A percentile compares a stretch with the other conserved stretches of the same genome.
Evolutionary conservation across 2,888 invertebrate species (phyloP).

Genomic region (Eristalinus aeneus): DNA sequence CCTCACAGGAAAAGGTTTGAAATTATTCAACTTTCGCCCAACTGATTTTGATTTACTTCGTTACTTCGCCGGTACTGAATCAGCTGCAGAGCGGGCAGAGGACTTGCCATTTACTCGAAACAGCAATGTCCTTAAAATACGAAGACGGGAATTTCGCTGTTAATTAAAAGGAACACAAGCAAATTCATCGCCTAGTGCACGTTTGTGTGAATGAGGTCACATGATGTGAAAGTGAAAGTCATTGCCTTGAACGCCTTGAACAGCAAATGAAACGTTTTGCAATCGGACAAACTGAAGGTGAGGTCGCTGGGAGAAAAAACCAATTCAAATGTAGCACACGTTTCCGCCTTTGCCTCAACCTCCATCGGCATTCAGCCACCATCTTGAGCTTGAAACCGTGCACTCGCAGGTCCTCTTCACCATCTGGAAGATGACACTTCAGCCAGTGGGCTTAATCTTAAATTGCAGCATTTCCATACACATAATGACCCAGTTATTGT

Average conservation of each 20-base stretch:
- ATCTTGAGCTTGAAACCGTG: not conserved
- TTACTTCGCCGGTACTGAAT: too few species aligned
- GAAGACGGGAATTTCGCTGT: too few species aligned
- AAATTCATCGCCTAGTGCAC: too few species aligned
- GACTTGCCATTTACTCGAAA: too few species aligned
- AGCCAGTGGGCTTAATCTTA: constrained; percentile 59
- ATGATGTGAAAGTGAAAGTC: constrained; percentile 60
- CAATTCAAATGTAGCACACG: constrained; percentile 26
- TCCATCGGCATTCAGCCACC: not conserved
- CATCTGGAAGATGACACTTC: not conserved
- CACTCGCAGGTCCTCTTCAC: not conserved
- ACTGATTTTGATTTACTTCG: too few species aligned
- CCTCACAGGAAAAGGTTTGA: too few species aligned
- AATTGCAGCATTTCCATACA: constrained; percentile 67
- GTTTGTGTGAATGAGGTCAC: not conserved
- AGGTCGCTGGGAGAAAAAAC: too few species aligned
- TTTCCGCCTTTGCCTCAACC: constrained; percentile 1
- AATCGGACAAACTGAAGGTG: too few species aligned
- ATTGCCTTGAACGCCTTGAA: constrained; percentile 45
- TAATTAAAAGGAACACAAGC: too few species aligned
- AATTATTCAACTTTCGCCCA: too few species aligned
- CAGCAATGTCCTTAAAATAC: too few species aligned
- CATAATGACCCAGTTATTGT: constrained; percentile 70
- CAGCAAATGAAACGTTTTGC: constrained; percentile 9
- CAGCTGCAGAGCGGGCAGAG: too few species aligned